Percentiles rank a stretch among this genome's conserved stretches.
phyloP scores from a whole-genome alignment of 2,888 invertebrate genomes.

The Coleophora deauratella region DNA sequence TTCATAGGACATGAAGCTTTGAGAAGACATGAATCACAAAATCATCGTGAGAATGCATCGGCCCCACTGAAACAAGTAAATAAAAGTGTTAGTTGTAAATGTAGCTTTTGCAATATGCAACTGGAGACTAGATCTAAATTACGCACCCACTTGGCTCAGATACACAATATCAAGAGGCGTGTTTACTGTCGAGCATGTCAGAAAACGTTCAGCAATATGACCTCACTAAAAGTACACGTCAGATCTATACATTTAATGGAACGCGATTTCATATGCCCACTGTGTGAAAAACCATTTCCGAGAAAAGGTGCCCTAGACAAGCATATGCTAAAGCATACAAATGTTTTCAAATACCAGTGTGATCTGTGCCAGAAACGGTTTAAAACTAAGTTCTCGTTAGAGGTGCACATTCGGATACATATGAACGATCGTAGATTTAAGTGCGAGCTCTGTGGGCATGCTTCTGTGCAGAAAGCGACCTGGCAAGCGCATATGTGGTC shows the following conservation, averaged over 20 bases:
- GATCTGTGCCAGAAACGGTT: slow-evolving; percentile 40
- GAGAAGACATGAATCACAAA: too few relatives aligned
- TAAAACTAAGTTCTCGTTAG: slow-evolving; percentile 24
- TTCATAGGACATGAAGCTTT: slow-evolving; percentile 4
- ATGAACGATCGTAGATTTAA: slow-evolving; percentile 21
- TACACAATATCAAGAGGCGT: neutral
- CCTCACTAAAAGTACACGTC: slow-evolving; percentile 23
- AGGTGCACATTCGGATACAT: slow-evolving; percentile 35
- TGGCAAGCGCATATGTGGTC: slow-evolving; percentile 3
- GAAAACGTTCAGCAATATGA: slow-evolving; percentile 21
- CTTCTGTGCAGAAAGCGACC: neutral
- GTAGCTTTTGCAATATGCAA: neutral
- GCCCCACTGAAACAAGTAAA: slow-evolving; percentile 3
- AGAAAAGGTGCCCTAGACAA: slow-evolving; percentile 35
- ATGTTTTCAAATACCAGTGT: slow-evolving; percentile 37
- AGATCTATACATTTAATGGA: slow-evolving; percentile 40
- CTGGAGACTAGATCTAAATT: neutral
- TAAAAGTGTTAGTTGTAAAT: neutral
- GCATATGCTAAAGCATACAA: slow-evolving; percentile 50
- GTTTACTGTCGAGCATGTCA: slow-evolving; percentile 31
- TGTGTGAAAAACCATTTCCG: slow-evolving; percentile 21
- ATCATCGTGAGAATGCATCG: too few relatives aligned
- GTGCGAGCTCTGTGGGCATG: slow-evolving; percentile 8
- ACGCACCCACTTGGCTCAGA: neutral
- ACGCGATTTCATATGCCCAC: slow-evolving; percentile 19